phyloP scores from a whole-genome alignment of 1,140 invertebrate species.

The Mizuhopecten yessoensis region DNA sequence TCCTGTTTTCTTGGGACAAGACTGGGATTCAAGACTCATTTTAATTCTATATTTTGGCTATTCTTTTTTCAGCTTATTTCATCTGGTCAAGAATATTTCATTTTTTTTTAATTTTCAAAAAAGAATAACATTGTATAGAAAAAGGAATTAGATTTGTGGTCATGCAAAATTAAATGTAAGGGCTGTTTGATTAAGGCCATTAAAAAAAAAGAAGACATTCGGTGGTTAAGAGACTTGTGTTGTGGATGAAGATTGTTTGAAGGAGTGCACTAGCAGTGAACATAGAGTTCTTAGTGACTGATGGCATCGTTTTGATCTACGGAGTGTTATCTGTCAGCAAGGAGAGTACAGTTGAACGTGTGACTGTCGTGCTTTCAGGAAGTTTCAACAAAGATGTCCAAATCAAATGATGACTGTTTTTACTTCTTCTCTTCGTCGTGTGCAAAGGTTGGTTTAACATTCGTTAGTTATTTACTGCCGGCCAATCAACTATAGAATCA shows the following conservation, averaged over 20 bases:
- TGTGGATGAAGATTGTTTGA: neutral
- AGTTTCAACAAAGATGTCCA: neutral
- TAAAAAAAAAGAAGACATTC: too few species aligned
- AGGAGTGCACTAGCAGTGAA: too few species aligned
- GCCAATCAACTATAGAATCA: too few species aligned
- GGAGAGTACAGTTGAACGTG: neutral
- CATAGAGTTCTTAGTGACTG: too few species aligned
- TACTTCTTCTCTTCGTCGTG: neutral
- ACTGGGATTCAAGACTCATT: neutral
- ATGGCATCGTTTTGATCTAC: neutral
- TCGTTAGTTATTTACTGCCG: too few species aligned
- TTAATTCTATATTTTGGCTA: neutral
- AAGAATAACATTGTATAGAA: neutral
- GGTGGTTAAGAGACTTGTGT: neutral
- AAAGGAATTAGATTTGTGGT: neutral
- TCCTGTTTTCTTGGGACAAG: neutral
- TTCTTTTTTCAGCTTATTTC: slow-evolving; percentile 27
- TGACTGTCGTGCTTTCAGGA: neutral
- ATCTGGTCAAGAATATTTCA: neutral
- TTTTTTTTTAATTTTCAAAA: neutral
- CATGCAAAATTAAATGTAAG: neutral
- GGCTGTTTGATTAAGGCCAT: too few species aligned
- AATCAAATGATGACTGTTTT: neutral
- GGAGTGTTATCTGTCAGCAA: neutral
- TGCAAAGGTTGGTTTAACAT: neutral